Evolutionary conservation across 2,113 vertebrate species (phyloP), one percentile per base, ranked within the genome.

Genomic region (Picathartes gymnocephalus): DNA sequence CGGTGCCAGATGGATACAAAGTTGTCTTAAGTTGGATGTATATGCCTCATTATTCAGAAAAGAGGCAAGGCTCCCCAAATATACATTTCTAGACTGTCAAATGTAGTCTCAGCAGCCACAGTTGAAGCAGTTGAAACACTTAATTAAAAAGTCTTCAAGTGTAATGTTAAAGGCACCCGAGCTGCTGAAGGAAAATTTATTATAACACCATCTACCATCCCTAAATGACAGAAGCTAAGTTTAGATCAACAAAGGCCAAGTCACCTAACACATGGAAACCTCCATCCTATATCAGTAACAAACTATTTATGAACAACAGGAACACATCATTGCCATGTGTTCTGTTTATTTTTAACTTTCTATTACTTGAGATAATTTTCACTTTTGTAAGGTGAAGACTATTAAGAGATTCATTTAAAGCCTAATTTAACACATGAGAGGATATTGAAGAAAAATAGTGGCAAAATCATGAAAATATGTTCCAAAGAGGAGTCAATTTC

Each of bases 1-100:
- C 44, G 2, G 0, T 83, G 42, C 24, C 5, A 3, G 15, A 35
- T 35, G 27, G 27, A 30, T n/a, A 9, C 45, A 14, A 56, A 18
- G 12, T 30, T 81, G 42, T 9, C 6, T 62, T 30, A 37, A 40
- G 10, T 1, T 1, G 24, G 20, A 12, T 9, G 7, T 4, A 1
- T 19, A 4, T 17, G 10, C 28, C 11, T 83, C 12, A 2, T 37
- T 35, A 33, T 81, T 42, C 33, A 56, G 60, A 31, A 69, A 65
- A 45, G 3, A 4, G 70, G 20, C 28, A 30, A 58, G 50, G 21
- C 15, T 88, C 5, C 23, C 60, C 25, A 12, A 28, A 88, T 56
- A 50, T 37, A 47, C 6, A 5, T 64, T 74, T 73, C 37, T 51
- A n/a, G 33, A 30, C 24, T 56, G 7, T 58, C 60, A 64, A 3